Evolutionary conservation across 2,888 invertebrate genomes (phyloP), one percentile per base, ranked within the genome.

Genomic region (Meloe dianella): DNA sequence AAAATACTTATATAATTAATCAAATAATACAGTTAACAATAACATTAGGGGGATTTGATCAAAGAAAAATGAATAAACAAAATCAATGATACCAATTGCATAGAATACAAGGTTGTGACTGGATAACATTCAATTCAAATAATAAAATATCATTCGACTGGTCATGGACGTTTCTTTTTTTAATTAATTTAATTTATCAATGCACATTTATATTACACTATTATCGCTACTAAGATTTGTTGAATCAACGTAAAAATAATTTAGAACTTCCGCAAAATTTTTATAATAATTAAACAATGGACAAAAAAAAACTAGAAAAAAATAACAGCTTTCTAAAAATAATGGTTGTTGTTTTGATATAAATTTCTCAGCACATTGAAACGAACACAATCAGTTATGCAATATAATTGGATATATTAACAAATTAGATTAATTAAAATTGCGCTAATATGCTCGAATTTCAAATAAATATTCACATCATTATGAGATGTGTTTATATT

Each of bases 211-310:
- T 29, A 5, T 29, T 29, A 29, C 6, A 29, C 12, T 32, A 32
- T 32, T 38, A 22, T 27, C 20, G 41, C 54, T 20, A 56, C 17
- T 24, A 30, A 58, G 63, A 32, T 47, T 30, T 57, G 61, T 57
- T 65, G 57, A 62, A 57, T 41, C 41, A 57, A 35, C 60, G 63
- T 56, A 60, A 66, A 63, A 64, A 64, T 32, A 60, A 47, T 56
- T 0, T 20, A 27, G 20, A 41, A 57, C 59, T 67, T 67, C 67
- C 67, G 64, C 56, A 32, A 30, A 38, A 20, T 47, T 20, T 17
- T 17, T 38, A 38, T 3, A 41, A 17, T 41, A 41, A 41, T 41
- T 41, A 41, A 32, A 7, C 7, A 57, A 27, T 22, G 14, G 3
- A 57, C n/a, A 32, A 10, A 4, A 32, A 38, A 10, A n/a, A 38